These are phyloP conservation scores for Lamprotornis superbus DNA, from an alignment of 2,113 vertebrate species.

Conservation along the genomic window DNA sequence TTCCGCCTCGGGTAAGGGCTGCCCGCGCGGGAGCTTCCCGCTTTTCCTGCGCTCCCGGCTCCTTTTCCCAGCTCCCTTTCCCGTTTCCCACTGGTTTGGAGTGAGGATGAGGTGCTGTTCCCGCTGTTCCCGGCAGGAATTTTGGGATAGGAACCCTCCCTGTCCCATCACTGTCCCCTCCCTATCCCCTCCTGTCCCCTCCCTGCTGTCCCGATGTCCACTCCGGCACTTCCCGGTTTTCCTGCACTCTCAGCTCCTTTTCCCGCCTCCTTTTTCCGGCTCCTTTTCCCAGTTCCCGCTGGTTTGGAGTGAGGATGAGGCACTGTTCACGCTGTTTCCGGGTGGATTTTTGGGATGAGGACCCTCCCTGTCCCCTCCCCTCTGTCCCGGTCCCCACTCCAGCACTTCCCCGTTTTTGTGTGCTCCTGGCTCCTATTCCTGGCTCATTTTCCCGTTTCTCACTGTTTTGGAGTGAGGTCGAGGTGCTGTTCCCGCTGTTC, in stretches of 20 bases:
- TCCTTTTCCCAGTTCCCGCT: no score
- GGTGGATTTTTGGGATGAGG: neutral
- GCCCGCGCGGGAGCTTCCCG: fast-evolving
- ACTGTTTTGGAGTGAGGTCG: neutral
- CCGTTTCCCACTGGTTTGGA: no score
- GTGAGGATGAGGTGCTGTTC: no score
- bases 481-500: neutral
- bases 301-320: neutral
- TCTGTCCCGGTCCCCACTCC: neutral
- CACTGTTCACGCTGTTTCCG: neutral
- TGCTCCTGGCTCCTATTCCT: neutral
- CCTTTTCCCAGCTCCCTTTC: neutral
- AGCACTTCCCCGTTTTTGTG: neutral
- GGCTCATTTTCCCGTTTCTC: neutral
- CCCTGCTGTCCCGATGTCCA: no score
- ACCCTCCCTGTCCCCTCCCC: neutral
- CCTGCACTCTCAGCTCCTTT: neutral
- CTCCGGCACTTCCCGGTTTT: no score
- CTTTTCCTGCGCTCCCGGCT: neutral
- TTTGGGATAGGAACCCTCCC: no score
- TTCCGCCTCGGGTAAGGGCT: slow-evolving; percentile 72
- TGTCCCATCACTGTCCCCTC: no score
- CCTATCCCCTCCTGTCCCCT: no score
- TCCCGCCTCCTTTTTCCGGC: neutral
- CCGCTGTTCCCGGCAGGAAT: no score